Evolutionary conservation across 2,113 vertebrate species (phyloP).

Genomic region (Sterrhoptilus dennistouni): DNA sequence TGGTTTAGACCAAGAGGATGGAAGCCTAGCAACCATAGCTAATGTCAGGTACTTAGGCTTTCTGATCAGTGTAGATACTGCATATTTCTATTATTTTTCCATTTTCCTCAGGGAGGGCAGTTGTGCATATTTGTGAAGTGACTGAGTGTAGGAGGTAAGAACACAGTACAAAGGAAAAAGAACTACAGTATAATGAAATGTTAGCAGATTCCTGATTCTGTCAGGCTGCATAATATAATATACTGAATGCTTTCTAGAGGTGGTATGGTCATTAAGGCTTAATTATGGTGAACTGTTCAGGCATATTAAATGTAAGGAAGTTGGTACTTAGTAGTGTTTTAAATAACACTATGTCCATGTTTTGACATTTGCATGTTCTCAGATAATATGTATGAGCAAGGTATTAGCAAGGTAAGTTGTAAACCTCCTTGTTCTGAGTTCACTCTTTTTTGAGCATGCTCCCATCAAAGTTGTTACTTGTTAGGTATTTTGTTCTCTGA

Average conservation of each 20-base stretch:
- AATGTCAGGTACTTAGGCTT: not conserved
- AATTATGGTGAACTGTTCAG: not conserved
- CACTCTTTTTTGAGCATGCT: not conserved
- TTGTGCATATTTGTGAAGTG: not conserved
- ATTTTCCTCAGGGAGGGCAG: not conserved
- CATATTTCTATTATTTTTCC: not conserved
- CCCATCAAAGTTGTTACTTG: not conserved
- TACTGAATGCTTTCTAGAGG: not conserved
- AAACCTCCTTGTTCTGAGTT: not conserved
- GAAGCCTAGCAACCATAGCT: not conserved
- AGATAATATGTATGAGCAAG: not conserved
- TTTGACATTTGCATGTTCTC: not conserved
- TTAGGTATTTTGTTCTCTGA: not conserved
- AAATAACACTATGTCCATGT: not conserved
- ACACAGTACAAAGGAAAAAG: not conserved
- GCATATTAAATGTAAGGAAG: not conserved
- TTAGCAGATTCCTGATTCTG: not conserved
- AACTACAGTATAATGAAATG: not conserved
- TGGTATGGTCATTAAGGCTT: not conserved
- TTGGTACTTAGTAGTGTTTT: not conserved
- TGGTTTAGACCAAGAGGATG: not conserved
- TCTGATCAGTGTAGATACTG: not conserved
- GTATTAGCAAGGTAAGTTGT: not conserved
- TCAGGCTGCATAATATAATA: not conserved
- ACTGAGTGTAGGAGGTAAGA: not conserved